Conservation (phyloP, 2,888 invertebrate genomes). For the Pseudolycoriella hygida region DNA sequence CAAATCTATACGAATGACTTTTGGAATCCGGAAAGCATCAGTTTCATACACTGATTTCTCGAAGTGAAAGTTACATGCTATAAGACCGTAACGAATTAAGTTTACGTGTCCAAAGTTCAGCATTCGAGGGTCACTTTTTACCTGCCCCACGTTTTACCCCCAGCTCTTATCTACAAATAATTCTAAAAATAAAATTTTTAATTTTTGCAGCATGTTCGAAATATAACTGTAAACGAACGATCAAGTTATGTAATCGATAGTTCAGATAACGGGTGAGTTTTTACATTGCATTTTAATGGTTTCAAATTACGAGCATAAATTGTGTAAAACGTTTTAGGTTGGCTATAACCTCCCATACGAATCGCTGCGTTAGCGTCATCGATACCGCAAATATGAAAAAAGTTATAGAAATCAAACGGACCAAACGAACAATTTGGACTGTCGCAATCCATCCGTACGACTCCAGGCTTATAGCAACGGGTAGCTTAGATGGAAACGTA, state of each 20-base stretch:
- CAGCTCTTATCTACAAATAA: no score
- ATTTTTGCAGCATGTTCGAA: background rate
- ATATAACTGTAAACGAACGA: background rate
- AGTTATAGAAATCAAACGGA: conserved; percentile 2
- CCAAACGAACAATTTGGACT: conserved; percentile 5
- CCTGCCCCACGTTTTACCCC: no score
- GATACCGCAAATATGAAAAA: conserved; percentile 3
- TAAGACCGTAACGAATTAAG: no score
- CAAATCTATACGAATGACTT: no score
- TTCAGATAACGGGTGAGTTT: background rate
- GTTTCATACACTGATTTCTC: no score
- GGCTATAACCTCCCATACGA: conserved; percentile 5
- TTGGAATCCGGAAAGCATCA: no score
- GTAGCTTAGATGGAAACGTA: conserved; percentile 3
- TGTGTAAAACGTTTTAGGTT: background rate
- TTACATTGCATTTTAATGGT: background rate
- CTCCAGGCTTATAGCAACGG: conserved; percentile 1
- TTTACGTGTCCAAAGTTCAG: no score
- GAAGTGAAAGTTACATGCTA: no score
- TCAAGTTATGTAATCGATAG: background rate
- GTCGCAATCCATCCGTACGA: conserved; percentile 4
- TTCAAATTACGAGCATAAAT: background rate
- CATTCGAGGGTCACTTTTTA: no score
- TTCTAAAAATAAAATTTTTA: no score
- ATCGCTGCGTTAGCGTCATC: conserved; percentile 3